phyloP scores from a whole-genome alignment of 2,888 invertebrate genomes.

The Netelia virgata region DNA sequence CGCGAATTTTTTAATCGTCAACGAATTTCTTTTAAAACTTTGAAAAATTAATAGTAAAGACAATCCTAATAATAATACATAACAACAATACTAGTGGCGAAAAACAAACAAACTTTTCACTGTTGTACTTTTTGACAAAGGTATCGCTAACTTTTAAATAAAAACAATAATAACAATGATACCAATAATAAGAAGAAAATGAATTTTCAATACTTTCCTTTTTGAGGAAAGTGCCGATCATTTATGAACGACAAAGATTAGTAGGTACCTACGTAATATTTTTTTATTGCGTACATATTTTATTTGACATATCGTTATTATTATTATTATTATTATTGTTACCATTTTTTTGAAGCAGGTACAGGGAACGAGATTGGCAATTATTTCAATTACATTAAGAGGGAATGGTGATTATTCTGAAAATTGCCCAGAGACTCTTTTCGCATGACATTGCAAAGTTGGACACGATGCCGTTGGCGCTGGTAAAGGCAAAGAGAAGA shows the following conservation, averaged over 20 bases:
- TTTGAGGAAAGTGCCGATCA: no score
- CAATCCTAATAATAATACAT: not conserved
- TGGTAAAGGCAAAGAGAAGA: constrained; percentile 28
- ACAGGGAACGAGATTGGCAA: constrained; percentile 12
- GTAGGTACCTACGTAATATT: no score
- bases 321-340: constrained; percentile 6
- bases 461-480: not conserved
- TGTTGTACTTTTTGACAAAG: not conserved
- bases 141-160: not conserved
- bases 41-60: not conserved
- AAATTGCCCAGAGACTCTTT: constrained; percentile 19
- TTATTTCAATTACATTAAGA: constrained; percentile 24
- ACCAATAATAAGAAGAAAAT: no score
- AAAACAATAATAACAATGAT: no score
- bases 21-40: not conserved
- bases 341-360: not conserved
- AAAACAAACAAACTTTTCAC: not conserved
- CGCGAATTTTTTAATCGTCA: not conserved
- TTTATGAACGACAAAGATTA: no score
- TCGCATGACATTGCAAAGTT: constrained; percentile 29
- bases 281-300: not conserved
- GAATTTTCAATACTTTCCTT: no score
- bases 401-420: constrained; percentile 19
- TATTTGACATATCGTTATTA: not conserved
- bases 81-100: not conserved